Evolutionary conservation across 2,888 invertebrate genomes (phyloP).

Genomic region (Lamproptera curius): DNA sequence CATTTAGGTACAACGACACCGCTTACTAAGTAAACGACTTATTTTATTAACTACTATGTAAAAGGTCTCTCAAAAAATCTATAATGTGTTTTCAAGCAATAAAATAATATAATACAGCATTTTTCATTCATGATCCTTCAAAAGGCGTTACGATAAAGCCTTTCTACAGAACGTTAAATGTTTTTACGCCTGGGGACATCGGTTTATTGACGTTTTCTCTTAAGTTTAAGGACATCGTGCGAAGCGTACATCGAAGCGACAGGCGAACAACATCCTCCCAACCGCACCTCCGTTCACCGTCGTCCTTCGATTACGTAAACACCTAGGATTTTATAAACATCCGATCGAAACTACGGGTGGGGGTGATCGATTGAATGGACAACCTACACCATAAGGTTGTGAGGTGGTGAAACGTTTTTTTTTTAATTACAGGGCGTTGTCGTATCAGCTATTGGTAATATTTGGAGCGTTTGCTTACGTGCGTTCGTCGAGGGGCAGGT

Average conservation of each 20-base stretch:
- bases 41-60: background rate
- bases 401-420: too few species aligned
- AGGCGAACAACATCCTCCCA: background rate
- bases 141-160: background rate
- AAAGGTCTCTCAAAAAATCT: too few species aligned
- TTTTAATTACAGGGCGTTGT: too few species aligned
- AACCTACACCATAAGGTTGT: too few species aligned
- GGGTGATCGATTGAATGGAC: slow-evolving; percentile 59
- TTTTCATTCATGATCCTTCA: background rate
- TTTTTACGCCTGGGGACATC: too few species aligned
- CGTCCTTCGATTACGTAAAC: slow-evolving; percentile 67
- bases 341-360: slow-evolving; percentile 36
- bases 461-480: too few species aligned
- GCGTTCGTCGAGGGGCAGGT: slow-evolving; percentile 42
- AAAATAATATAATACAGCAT: background rate
- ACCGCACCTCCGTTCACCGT: background rate
- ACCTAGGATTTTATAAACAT: slow-evolving; percentile 56
- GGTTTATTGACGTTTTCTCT: too few species aligned
- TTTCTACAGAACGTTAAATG: background rate
- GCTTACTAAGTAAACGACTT: background rate
- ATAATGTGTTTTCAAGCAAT: too few species aligned
- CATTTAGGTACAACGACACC: background rate
- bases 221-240: too few species aligned
- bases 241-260: too few species aligned
- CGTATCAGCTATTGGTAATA: too few species aligned